Evolutionary conservation across 2,888 invertebrate genomes (phyloP), one percentile per base, ranked within the genome.

Genomic region (Cactoblastis cactorum): DNA sequence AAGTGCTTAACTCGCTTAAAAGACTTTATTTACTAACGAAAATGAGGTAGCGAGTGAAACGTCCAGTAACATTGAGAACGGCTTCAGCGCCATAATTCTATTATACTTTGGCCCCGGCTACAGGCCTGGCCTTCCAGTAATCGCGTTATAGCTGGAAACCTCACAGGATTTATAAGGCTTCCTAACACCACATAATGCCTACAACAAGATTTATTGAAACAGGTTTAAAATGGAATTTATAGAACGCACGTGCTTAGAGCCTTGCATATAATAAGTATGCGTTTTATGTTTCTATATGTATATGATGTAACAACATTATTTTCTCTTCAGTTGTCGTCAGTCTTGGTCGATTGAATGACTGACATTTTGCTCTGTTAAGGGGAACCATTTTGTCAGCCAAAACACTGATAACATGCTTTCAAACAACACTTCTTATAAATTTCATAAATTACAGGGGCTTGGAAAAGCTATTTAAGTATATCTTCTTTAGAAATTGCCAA

Each of bases 101-200:
- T 43, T 43, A 43, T 12, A n/a, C 11, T 1, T 15, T 17, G 43
- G 28, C 28, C 43, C 28, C 24, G 17, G 28, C 28, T 28, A 28
- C 43, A 43, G 12, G 24, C 43, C 14, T 28, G 43, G 43, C 43
- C 43, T 43, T 17, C 43, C 17, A 28, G 14, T 43, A 43, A 43
- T 43, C 43, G 24, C 14, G 17, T 43, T 32, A 43, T 28, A 9
- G 28, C 24, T 43, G 22, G 22, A 41, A 43, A 12, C 43, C 28
- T 11, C 43, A 12, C 11, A 24, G 43, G 43, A 11, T 17, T 43
- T 11, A 15, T 37, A 37, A 5, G 37, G 37, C 37, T 37, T 37
- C 37, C 17, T 17, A 37, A 37, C 17, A 14, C 37, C 17, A 17
- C 5, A 17, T 37, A 37, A 37, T 37, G 1, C 11, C 37, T 37